Evolutionary conservation across 2,113 vertebrate species (phyloP).

Genomic region (Rostratula benghalensis): DNA sequence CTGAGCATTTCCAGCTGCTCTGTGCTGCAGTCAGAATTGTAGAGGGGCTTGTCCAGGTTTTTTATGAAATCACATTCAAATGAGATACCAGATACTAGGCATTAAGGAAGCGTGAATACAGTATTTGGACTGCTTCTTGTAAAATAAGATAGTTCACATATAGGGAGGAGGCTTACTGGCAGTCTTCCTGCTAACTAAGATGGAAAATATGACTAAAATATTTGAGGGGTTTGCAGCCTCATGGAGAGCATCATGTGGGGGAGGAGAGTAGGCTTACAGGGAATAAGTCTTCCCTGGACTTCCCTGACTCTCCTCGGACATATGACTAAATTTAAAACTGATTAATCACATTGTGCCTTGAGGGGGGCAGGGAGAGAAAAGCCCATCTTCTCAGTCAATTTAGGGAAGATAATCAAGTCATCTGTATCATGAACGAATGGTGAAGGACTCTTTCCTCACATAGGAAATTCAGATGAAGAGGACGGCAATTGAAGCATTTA

Average conservation of each 20-base stretch:
- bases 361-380: background rate
- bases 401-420: background rate
- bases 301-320: background rate
- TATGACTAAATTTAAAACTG: background rate
- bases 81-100: background rate
- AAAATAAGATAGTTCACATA: slow-evolving; percentile 5
- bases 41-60: background rate
- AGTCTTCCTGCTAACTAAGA: slow-evolving; percentile 37
- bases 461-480: slow-evolving; percentile 98
- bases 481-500: slow-evolving; percentile 93
- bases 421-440: background rate
- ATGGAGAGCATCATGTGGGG: background rate
- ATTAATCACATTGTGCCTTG: background rate
- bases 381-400: background rate
- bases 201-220: slow-evolving; percentile 60
- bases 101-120: slow-evolving; percentile 9
- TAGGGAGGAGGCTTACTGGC: slow-evolving; percentile 36
- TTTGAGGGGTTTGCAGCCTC: slow-evolving; percentile 23
- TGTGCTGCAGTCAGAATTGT: background rate
- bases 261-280: background rate
- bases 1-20: slow-evolving; percentile 36
- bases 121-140: slow-evolving; percentile 35
- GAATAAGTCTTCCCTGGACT: background rate
- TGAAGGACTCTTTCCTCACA: background rate
- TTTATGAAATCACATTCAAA: background rate